Percentiles rank a stretch among this genome's conserved stretches.
Conservation (phyloP, 2,888 invertebrate species). For the Tenthredo livida region DNA sequence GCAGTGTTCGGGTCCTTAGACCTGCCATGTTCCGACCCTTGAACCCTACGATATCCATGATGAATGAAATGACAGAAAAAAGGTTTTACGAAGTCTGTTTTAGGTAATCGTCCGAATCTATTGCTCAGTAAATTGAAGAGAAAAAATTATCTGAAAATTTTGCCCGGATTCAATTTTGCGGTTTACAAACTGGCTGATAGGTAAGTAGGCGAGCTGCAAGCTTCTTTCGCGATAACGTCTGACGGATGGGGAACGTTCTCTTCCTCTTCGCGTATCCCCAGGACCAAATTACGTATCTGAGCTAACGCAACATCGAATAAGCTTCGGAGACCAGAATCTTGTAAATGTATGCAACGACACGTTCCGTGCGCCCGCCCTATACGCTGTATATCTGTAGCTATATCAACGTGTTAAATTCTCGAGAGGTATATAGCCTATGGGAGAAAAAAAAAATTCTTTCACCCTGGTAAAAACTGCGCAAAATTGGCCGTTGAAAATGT, state of each 20-base stretch:
- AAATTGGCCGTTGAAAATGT: background rate
- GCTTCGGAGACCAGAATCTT: conserved; percentile 66
- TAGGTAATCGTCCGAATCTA: background rate
- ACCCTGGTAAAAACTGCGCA: background rate
- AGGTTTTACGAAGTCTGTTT: background rate
- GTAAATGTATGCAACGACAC: conserved; percentile 74
- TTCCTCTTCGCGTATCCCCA: background rate
- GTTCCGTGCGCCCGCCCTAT: conserved; percentile 67
- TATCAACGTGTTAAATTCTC: conserved; percentile 23
- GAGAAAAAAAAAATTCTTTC: background rate
- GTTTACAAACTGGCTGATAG: background rate
- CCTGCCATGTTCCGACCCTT: background rate
- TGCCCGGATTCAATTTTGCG: background rate
- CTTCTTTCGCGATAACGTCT: conserved; percentile 24
- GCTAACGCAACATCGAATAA: conserved; percentile 52
- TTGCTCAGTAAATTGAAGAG: background rate
- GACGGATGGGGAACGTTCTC: conserved; percentile 27
- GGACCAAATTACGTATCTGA: conserved; percentile 29
- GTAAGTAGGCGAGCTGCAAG: conserved; percentile 19
- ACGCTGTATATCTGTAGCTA: conserved; percentile 57
- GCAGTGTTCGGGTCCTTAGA: background rate
- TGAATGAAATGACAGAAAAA: background rate
- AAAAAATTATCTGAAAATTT: background rate
- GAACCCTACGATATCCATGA: background rate
- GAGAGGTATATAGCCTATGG: conserved; percentile 4